Evolutionary conservation across 1,140 invertebrate genomes (phyloP).

Genomic region (Oryzaephilus surinamensis): DNA sequence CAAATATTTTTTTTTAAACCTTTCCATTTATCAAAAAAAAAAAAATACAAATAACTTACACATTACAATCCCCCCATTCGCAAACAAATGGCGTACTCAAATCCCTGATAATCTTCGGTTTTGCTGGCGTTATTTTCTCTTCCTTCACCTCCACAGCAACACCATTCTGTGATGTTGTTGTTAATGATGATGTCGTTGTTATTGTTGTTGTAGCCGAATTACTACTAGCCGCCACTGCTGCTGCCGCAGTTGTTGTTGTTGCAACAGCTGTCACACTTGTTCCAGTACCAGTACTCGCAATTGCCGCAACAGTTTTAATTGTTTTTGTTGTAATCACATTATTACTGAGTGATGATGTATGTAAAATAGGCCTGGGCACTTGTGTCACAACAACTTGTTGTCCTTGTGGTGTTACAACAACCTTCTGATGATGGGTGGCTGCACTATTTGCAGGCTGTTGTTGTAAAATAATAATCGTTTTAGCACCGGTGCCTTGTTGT

Average conservation of each 20-base stretch:
- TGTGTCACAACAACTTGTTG: slow-evolving; percentile 52
- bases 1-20: too few species aligned
- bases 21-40: too few species aligned
- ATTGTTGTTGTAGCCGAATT: not conserved
- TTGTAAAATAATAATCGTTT: slow-evolving; percentile 63
- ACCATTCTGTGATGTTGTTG: slow-evolving; percentile 9
- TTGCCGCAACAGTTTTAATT: slow-evolving; percentile 35
- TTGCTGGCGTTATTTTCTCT: slow-evolving; percentile 17
- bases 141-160: slow-evolving; percentile 11
- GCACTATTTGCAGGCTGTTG: slow-evolving; percentile 39
- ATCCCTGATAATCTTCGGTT: slow-evolving; percentile 27
- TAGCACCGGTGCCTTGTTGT: slow-evolving; percentile 50
- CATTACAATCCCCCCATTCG: slow-evolving; percentile 83
- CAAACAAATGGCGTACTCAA: slow-evolving; percentile 59
- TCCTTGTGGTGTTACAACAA: slow-evolving; percentile 54
- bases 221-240: slow-evolving; percentile 2
- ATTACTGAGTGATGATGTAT: slow-evolving; percentile 37
- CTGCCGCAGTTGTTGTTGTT: slow-evolving; percentile 26
- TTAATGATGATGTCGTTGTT: not conserved
- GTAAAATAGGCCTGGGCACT: slow-evolving; percentile 42
- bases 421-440: slow-evolving; percentile 35
- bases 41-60: slow-evolving; percentile 49
- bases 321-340: slow-evolving; percentile 37
- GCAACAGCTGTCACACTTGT: slow-evolving; percentile 37
- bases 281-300: too few species aligned